Conservation (phyloP, 1,140 invertebrate species). For the Saccostrea glomerata region DNA sequence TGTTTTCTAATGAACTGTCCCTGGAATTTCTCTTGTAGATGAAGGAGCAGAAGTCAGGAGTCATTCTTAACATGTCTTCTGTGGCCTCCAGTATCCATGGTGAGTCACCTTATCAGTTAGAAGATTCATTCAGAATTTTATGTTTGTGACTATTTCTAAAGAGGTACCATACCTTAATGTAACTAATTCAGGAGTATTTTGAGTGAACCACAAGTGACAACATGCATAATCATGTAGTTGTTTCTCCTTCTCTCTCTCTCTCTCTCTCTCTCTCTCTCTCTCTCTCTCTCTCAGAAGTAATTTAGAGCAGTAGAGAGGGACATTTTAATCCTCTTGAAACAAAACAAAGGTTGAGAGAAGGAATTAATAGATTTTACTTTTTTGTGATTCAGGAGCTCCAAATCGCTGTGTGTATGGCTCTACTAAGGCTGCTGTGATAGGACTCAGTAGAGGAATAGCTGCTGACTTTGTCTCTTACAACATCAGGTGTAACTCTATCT, state of each 20-base stretch:
- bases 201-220: no score
- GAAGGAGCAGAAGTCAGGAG: conserved; percentile 71
- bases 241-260: no score
- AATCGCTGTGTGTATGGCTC: conserved; percentile 78
- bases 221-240: no score
- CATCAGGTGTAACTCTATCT: conserved; percentile 77
- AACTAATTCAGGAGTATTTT: no score
- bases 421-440: conserved; percentile 80
- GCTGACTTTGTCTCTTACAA: conserved; percentile 75
- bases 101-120: conserved; percentile 41
- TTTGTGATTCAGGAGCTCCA: conserved; percentile 72
- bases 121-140: not conserved
- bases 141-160: no score
- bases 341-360: no score
- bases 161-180: no score
- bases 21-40: conserved; percentile 58
- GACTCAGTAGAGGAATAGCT: conserved; percentile 79
- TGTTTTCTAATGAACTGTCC: no score
- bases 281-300: conserved; percentile 10
- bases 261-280: not conserved
- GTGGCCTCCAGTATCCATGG: conserved; percentile 79
- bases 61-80: conserved; percentile 80
- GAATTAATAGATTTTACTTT: no score
- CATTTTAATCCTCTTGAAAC: no score
- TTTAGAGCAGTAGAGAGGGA: no score